Percentiles rank a stretch among this genome's conserved stretches.
phyloP scores from a whole-genome alignment of 2,888 invertebrate genomes.

The Patella depressa region DNA sequence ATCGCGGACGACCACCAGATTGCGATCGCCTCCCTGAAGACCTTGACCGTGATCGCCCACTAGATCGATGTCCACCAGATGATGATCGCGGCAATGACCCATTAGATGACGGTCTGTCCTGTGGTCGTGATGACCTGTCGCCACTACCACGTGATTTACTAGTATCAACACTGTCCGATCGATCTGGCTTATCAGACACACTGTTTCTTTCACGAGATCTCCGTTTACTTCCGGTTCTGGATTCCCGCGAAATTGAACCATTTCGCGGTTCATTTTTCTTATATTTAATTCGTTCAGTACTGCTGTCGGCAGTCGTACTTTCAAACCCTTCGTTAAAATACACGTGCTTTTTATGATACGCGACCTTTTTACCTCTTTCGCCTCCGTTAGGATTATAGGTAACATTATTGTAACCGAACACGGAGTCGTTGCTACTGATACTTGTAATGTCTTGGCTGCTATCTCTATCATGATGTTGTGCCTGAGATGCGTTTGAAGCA shows the following conservation, averaged over 20 bases:
- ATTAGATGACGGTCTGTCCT: neutral
- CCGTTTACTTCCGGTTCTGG: neutral
- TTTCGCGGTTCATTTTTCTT: neutral
- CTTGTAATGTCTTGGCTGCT: neutral
- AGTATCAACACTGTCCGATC: neutral
- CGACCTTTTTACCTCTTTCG: neutral
- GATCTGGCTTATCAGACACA: neutral
- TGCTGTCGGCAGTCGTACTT: neutral
- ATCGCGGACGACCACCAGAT: neutral
- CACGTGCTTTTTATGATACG: neutral
- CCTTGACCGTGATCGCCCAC: neutral
- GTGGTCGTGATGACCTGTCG: neutral
- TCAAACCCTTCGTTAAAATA: conserved; percentile 4
- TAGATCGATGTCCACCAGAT: neutral
- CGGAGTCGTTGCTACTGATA: neutral
- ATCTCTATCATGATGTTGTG: neutral
- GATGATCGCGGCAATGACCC: neutral
- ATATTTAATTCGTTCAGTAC: neutral
- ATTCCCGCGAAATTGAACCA: neutral
- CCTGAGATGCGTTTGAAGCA: too few relatives aligned
- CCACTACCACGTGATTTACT: neutral
- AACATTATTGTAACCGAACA: conserved; percentile 8
- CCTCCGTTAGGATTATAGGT: neutral
- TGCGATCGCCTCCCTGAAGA: neutral
- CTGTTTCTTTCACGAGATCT: conserved; percentile 1